Percentiles rank a stretch among this genome's conserved stretches.
Conservation (phyloP, 1,140 invertebrate species). For the Thrips palmi region DNA sequence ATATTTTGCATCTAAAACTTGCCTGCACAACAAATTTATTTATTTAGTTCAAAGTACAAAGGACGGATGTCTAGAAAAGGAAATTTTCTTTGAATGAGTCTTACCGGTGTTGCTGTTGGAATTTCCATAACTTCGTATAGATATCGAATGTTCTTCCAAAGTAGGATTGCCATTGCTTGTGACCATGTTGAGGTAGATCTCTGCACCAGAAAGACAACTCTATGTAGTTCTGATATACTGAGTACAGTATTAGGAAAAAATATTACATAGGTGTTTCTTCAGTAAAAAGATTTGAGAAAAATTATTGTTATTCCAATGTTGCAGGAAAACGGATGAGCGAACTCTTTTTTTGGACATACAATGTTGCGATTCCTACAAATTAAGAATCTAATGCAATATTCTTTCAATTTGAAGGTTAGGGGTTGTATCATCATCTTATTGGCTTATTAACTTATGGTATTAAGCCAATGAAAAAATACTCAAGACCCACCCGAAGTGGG, state of each 20-base stretch:
- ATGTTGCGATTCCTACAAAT: too few relatives aligned
- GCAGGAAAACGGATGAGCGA: too few relatives aligned
- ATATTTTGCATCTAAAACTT: slow-evolving; percentile 82
- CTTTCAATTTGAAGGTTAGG: too few relatives aligned
- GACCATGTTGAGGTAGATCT: slow-evolving; percentile 90
- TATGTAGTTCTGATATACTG: not conserved
- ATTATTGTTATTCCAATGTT: too few relatives aligned
- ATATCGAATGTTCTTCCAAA: slow-evolving; percentile 96
- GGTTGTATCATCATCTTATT: too few relatives aligned
- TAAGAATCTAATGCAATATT: too few relatives aligned
- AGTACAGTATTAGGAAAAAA: not conserved
- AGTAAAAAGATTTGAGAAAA: too few relatives aligned
- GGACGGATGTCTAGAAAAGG: not conserved
- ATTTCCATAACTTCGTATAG: slow-evolving; percentile 97
- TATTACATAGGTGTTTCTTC: not conserved
- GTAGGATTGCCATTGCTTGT: slow-evolving; percentile 96
- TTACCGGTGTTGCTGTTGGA: slow-evolving; percentile 89
- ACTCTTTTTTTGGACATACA: too few relatives aligned
- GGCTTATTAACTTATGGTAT: too few relatives aligned
- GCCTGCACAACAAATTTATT: slow-evolving; percentile 27
- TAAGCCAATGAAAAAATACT: too few relatives aligned
- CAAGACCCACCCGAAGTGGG: too few relatives aligned
- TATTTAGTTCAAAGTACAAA: not conserved
- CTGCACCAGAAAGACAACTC: slow-evolving; percentile 28
- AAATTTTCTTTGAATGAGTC: slow-evolving; percentile 9